These are phyloP conservation scores for Germaria angustata DNA, from an alignment of 2,888 invertebrate species.

Conservation along the genomic window DNA sequence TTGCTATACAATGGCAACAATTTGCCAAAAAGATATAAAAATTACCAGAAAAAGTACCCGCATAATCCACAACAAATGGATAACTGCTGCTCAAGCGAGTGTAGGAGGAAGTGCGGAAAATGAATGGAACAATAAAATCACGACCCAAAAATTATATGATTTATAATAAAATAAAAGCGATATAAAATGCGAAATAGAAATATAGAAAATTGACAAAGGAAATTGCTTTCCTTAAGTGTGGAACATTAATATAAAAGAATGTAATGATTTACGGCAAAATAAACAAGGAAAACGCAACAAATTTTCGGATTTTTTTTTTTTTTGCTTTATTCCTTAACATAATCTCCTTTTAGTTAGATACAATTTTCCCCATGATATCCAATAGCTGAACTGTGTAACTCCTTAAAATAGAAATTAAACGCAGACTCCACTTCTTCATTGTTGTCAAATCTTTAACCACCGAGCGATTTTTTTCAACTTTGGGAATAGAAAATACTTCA, in stretches of 20 bases:
- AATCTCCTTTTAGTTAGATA: no score
- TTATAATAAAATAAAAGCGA: conserved; percentile 55
- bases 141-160: conserved; percentile 55
- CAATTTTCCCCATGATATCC: no score
- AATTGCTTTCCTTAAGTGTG: conserved; percentile 13
- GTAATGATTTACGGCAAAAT: not conserved
- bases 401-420: no score
- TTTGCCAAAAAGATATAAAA: conserved; percentile 56
- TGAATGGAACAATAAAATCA: conserved; percentile 50
- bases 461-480: no score
- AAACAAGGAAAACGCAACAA: no score
- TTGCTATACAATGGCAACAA: conserved; percentile 63
- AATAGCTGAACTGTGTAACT: no score
- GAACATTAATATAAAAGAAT: conserved; percentile 10
- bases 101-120: conserved; percentile 16
- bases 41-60: conserved; percentile 39
- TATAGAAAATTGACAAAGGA: conserved; percentile 48
- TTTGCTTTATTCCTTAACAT: no score
- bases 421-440: no score
- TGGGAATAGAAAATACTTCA: no score
- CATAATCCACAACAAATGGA: conserved; percentile 64
- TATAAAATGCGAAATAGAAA: conserved; percentile 43
- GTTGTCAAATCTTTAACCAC: no score
- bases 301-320: no score
- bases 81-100: conserved; percentile 29